Evolutionary conservation across 2,888 invertebrate species (phyloP).

Genomic region (Acronicta psi): DNA sequence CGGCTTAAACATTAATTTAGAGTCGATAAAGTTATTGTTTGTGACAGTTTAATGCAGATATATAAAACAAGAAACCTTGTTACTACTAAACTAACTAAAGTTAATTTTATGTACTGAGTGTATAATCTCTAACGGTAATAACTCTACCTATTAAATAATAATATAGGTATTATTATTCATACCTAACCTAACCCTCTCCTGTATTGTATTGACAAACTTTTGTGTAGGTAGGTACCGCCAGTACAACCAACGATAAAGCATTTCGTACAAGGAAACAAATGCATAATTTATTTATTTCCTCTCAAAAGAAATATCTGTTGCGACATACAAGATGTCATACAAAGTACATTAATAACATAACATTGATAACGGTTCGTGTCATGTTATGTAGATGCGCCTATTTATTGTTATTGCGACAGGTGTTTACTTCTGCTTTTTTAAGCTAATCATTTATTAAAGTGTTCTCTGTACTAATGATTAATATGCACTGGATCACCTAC

Average conservation of each 20-base stretch:
- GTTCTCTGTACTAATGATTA: constrained; percentile 27
- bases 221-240: no score
- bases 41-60: constrained; percentile 34
- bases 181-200: no score
- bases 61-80: constrained; percentile 25
- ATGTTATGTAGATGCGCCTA: constrained; percentile 5
- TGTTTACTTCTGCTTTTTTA: constrained; percentile 29
- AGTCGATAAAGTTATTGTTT: constrained; percentile 42
- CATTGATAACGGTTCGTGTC: constrained; percentile 9
- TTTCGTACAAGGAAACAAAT: no score
- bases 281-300: constrained; percentile 47
- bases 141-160: no score
- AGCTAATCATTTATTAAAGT: constrained; percentile 28
- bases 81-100: constrained; percentile 41
- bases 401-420: constrained; percentile 30
- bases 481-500: constrained; percentile 20
- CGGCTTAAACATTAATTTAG: constrained; percentile 27
- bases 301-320: constrained; percentile 17
- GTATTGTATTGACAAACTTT: no score
- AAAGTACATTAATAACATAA: constrained; percentile 26
- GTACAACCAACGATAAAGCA: no score
- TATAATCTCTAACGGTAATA: no score
- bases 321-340: constrained; percentile 17
- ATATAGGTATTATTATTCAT: no score
- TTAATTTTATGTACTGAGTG: no score